These are phyloP conservation scores for Misgurnus anguillicaudatus DNA, from an alignment of 2,113 vertebrate genomes.

Conservation along the genomic window DNA sequence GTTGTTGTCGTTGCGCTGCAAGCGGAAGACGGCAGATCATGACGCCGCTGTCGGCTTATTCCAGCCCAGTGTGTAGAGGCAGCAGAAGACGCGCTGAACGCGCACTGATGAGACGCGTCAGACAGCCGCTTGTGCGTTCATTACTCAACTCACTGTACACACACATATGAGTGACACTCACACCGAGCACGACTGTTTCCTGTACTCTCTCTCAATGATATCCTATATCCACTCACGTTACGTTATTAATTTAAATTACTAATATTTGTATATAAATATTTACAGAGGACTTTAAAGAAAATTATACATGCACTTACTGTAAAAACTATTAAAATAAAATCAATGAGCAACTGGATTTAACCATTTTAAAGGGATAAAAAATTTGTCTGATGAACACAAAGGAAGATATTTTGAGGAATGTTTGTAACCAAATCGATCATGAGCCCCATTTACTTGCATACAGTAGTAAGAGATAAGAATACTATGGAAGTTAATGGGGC, in stretches of 20 bases:
- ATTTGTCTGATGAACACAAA: too few relatives aligned
- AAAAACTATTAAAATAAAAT: too few relatives aligned
- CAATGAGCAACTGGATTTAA: too few relatives aligned
- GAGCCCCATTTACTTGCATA: too few relatives aligned
- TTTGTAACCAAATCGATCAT: too few relatives aligned
- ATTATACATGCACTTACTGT: neutral
- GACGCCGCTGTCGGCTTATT: slow-evolving; percentile 66
- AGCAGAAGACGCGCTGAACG: slow-evolving; percentile 48
- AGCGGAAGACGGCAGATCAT: slow-evolving; percentile 70
- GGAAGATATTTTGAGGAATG: too few relatives aligned
- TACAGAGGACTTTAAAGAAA: neutral
- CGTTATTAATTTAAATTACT: too few relatives aligned
- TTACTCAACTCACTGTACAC: slow-evolving; percentile 49
- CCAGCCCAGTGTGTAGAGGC: slow-evolving; percentile 56
- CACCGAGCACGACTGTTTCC: neutral
- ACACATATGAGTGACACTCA: slow-evolving; percentile 27
- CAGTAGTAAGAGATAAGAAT: too few relatives aligned
- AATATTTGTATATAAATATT: neutral
- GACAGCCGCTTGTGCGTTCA: slow-evolving; percentile 40
- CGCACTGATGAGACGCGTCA: slow-evolving; percentile 40
- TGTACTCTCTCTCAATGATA: neutral
- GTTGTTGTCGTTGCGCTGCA: slow-evolving; percentile 60
- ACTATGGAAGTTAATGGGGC: too few relatives aligned
- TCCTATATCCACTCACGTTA: too few relatives aligned
- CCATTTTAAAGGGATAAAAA: too few relatives aligned